These are phyloP conservation scores for Chloropsis hardwickii DNA, from an alignment of 2,113 vertebrate genomes.

Conservation along the genomic window DNA sequence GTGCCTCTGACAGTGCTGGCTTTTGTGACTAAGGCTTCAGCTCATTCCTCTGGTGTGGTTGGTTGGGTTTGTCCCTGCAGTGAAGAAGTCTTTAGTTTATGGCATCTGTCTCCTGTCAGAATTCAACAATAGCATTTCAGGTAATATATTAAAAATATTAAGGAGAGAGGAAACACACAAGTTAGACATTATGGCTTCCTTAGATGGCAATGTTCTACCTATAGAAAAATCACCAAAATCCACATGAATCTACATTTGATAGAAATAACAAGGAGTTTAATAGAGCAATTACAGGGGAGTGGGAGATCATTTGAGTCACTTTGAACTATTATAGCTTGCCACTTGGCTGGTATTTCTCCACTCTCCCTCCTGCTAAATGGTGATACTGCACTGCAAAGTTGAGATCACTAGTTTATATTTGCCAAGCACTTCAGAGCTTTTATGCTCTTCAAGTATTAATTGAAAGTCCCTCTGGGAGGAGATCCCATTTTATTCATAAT, in stretches of 20 bases:
- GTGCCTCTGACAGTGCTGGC: background rate
- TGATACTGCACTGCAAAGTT: background rate
- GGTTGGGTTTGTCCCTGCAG: background rate
- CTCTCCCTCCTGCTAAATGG: background rate
- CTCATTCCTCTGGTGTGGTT: background rate
- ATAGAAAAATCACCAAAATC: background rate
- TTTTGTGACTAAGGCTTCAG: background rate
- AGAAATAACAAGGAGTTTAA: background rate
- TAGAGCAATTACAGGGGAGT: background rate
- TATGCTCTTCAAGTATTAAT: background rate
- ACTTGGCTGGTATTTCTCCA: background rate
- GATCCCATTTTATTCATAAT: background rate
- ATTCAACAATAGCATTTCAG: background rate
- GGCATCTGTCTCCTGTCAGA: background rate
- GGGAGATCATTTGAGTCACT: background rate
- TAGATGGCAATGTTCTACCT: background rate
- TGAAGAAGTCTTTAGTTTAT: background rate
- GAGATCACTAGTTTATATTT: background rate
- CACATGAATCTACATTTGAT: background rate
- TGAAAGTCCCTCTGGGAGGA: background rate
- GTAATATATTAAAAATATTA: background rate
- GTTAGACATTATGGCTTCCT: background rate
- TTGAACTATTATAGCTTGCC: background rate
- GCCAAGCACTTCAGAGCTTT: constrained; percentile 4
- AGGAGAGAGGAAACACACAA: background rate